Evolutionary conservation across 2,797 vertebrate genomes (phyloP).

Genomic region (Picus viridis): DNA sequence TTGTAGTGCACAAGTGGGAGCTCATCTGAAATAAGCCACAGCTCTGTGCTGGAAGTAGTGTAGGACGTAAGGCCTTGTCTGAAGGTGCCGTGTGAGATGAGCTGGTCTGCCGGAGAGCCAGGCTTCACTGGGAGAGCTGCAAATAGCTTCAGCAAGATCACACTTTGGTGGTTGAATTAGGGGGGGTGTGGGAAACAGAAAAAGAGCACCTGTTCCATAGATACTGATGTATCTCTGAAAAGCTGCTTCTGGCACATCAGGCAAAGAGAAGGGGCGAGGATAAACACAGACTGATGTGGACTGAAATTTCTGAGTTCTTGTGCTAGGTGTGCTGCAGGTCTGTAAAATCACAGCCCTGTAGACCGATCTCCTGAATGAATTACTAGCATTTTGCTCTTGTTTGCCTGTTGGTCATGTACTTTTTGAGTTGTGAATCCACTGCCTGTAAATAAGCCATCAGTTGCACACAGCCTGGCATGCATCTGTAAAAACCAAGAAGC

Average conservation of each 20-base stretch:
- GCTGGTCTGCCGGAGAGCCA: neutral
- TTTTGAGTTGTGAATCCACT: neutral
- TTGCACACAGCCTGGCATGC: neutral
- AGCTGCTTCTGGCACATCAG: neutral
- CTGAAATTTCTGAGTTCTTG: neutral
- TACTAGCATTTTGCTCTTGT: neutral
- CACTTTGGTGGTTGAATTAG: neutral
- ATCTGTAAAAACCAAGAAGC: neutral
- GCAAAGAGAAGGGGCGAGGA: neutral
- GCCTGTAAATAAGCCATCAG: neutral
- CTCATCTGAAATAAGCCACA: neutral
- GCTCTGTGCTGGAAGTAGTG: neutral
- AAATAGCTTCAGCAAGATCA: neutral
- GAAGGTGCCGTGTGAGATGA: neutral
- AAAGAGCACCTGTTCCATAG: fast-evolving
- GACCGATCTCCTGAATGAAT: neutral
- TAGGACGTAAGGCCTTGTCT: neutral
- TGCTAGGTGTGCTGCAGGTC: neutral
- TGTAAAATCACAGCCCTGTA: neutral
- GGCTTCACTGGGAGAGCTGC: neutral
- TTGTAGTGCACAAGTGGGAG: neutral
- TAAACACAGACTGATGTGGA: neutral
- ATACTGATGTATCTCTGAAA: neutral
- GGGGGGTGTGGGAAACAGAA: fast-evolving
- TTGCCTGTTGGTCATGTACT: neutral